These are phyloP conservation scores for Hypsopygia costalis DNA, from an alignment of 2,888 invertebrate species.

Conservation along the genomic window DNA sequence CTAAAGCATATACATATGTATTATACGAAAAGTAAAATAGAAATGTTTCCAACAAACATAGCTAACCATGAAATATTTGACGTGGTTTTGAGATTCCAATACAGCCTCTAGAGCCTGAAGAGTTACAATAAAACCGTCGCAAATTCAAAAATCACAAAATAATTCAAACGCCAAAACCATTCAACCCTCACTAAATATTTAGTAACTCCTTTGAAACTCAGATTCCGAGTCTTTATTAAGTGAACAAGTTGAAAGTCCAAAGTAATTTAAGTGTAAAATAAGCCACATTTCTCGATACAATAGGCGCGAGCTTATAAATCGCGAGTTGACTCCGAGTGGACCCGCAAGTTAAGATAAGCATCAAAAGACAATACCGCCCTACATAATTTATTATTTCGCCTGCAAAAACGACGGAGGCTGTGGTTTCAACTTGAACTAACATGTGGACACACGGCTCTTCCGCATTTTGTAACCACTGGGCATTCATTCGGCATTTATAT, in stretches of 20 bases:
- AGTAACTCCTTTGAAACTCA: neutral
- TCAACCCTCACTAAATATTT: neutral
- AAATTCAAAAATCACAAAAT: neutral
- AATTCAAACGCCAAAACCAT: neutral
- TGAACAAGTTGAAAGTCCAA: neutral
- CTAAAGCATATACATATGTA: too few relatives aligned
- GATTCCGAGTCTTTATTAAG: neutral
- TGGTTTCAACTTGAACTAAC: conserved; percentile 23
- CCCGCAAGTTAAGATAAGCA: conserved; percentile 57
- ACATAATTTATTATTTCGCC: conserved; percentile 66
- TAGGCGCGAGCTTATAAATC: conserved; percentile 5
- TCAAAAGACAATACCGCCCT: conserved; percentile 65
- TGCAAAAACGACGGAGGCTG: conserved; percentile 50
- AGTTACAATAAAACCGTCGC: too few relatives aligned
- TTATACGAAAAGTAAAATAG: too few relatives aligned
- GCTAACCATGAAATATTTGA: too few relatives aligned
- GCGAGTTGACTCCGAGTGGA: conserved; percentile 24
- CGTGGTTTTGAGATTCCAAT: too few relatives aligned
- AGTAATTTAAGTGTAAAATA: neutral
- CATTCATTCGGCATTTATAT: too few relatives aligned
- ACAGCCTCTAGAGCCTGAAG: too few relatives aligned
- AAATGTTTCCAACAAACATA: too few relatives aligned
- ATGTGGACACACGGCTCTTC: conserved; percentile 13
- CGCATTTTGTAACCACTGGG: too few relatives aligned
- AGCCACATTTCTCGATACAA: neutral